Percentiles rank a stretch among this genome's conserved stretches.
These are phyloP conservation scores for Schizaphis graminum DNA, from an alignment of 2,888 invertebrate species.

Conservation along the genomic window DNA sequence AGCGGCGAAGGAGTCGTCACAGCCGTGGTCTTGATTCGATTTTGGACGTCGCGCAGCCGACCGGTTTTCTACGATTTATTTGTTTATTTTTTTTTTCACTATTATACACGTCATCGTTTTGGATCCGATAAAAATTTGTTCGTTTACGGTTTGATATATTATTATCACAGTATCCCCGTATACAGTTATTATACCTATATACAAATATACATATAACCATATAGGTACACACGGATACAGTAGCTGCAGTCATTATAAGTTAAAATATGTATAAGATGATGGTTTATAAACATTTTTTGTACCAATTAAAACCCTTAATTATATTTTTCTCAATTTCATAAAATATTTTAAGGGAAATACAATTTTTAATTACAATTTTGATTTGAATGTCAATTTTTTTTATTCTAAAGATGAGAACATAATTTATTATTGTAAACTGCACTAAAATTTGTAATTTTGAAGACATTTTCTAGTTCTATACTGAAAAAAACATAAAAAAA, in stretches of 20 bases:
- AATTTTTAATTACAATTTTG: too few species aligned
- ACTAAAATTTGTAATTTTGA: not conserved
- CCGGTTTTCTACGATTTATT: constrained; percentile 26
- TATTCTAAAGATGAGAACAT: not conserved
- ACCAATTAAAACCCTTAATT: not conserved
- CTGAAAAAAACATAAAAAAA: too few species aligned
- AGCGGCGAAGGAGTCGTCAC: not conserved
- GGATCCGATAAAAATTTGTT: not conserved
- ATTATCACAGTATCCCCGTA: not conserved
- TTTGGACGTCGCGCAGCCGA: constrained; percentile 38
- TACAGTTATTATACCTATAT: not conserved
- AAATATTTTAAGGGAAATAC: not conserved
- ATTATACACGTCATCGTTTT: not conserved
- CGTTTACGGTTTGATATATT: not conserved
- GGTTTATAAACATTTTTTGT: not conserved
- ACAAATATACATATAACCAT: accelerated
- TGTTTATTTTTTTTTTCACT: not conserved
- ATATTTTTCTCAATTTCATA: not conserved
- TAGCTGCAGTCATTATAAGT: not conserved
- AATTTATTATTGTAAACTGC: not conserved
- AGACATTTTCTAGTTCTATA: too few species aligned
- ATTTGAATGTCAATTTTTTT: not conserved
- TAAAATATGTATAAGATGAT: not conserved
- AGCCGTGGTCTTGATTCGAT: constrained; percentile 26
- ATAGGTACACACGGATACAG: not conserved